Percentiles rank a stretch among this genome's conserved stretches.
Evolutionary conservation across 1,140 invertebrate species (phyloP).

Genomic region (Dysdera silvatica): DNA sequence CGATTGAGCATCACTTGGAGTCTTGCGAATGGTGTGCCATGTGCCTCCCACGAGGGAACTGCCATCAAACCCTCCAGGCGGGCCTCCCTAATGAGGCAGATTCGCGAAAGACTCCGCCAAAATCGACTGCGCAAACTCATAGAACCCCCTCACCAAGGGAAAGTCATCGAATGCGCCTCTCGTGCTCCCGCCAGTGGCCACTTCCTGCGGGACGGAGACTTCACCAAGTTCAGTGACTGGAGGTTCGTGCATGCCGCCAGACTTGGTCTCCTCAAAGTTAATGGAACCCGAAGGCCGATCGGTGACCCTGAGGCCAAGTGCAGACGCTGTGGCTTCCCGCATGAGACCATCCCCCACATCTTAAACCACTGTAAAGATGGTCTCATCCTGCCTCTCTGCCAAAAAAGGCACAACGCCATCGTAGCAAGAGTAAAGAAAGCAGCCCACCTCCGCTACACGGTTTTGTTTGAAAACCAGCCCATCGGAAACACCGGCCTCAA

Average conservation of each 20-base stretch:
- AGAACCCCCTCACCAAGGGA: background rate
- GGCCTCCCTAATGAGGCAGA: background rate
- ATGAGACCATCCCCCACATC: background rate
- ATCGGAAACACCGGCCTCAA: background rate
- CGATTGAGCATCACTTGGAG: background rate
- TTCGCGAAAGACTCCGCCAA: background rate
- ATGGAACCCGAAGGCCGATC: background rate
- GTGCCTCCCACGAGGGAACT: background rate
- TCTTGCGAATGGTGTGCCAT: background rate
- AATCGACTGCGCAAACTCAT: background rate
- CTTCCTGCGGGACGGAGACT: background rate
- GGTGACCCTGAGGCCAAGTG: background rate
- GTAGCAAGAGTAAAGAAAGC: background rate
- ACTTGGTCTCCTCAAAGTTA: background rate
- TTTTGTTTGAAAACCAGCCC: background rate
- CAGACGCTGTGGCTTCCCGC: background rate
- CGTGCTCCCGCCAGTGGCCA: background rate
- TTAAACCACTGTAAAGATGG: no score
- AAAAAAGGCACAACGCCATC: background rate
- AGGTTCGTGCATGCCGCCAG: background rate
- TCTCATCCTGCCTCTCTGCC: no score
- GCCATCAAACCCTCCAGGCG: background rate
- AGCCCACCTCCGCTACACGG: background rate
- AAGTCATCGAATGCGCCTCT: background rate
- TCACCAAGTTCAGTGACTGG: background rate